These are phyloP conservation scores for Catharus fuscescens DNA, from an alignment of 2,113 vertebrate species.

Conservation along the genomic window DNA sequence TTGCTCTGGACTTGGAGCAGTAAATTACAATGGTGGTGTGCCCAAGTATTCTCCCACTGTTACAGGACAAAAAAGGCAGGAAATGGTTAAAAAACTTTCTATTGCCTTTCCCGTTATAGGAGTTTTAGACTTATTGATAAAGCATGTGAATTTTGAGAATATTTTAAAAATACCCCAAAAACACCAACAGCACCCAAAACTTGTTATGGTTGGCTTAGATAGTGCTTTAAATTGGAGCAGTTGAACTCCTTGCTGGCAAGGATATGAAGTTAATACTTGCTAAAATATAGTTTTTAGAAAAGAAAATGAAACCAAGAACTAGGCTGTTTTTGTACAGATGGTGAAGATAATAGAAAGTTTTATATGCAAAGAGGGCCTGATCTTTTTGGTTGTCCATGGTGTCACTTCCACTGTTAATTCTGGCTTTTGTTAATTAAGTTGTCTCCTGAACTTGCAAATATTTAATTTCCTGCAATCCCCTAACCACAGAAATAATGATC, in stretches of 20 bases:
- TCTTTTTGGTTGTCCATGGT: background rate
- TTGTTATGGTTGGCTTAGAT: background rate
- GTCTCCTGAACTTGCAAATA: background rate
- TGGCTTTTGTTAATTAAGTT: background rate
- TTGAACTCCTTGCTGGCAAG: background rate
- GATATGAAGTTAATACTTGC: background rate
- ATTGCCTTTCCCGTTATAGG: accelerated
- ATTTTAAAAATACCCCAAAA: background rate
- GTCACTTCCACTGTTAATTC: background rate
- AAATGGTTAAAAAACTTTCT: background rate
- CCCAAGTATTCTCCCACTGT: background rate
- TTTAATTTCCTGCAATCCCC: background rate
- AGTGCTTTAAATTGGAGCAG: background rate
- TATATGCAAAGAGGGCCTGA: accelerated
- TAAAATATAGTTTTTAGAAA: background rate
- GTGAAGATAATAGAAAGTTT: background rate
- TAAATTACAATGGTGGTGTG: background rate
- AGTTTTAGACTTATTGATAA: background rate
- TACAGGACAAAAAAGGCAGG: background rate
- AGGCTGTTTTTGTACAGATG: background rate
- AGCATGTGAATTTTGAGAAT: background rate
- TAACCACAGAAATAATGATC: background rate
- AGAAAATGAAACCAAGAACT: background rate
- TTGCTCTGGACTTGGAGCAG: background rate
- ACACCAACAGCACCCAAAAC: background rate